Evolutionary conservation across 2,888 invertebrate species (phyloP).

Genomic region (Nesidiocoris tenuis): DNA sequence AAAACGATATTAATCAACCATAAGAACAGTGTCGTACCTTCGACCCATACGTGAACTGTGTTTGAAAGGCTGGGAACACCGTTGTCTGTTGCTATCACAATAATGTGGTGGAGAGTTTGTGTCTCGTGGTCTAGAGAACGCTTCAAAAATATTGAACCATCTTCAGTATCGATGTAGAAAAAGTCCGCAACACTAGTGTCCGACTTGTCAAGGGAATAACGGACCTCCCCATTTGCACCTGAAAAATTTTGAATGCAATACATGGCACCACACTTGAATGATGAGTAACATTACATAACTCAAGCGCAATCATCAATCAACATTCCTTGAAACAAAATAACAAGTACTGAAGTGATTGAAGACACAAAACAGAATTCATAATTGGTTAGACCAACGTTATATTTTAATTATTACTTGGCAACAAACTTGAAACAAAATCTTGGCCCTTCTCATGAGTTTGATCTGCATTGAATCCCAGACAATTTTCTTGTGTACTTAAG

Average conservation of each 20-base stretch:
- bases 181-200: constrained; percentile 63
- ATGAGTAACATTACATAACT: not conserved
- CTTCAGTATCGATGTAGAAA: constrained; percentile 74
- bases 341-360: no score
- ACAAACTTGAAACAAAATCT: no score
- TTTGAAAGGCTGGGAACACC: constrained; percentile 80
- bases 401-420: no score
- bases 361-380: no score
- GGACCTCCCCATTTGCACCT: constrained; percentile 66
- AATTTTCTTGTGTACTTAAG: no score
- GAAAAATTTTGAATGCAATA: constrained; percentile 46
- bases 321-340: no score
- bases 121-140: constrained; percentile 79
- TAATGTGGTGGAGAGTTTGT: constrained; percentile 70
- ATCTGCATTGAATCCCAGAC: no score
- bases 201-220: constrained; percentile 69
- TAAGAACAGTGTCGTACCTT: no score
- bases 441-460: no score
- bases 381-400: no score
- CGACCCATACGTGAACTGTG: constrained; percentile 79
- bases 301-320: not conserved
- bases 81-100: constrained; percentile 76
- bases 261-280: not conserved
- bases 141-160: constrained; percentile 76
- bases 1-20: no score